Evolutionary conservation across 1,140 invertebrate species (phyloP).

Genomic region (Bactericera cockerelli): DNA sequence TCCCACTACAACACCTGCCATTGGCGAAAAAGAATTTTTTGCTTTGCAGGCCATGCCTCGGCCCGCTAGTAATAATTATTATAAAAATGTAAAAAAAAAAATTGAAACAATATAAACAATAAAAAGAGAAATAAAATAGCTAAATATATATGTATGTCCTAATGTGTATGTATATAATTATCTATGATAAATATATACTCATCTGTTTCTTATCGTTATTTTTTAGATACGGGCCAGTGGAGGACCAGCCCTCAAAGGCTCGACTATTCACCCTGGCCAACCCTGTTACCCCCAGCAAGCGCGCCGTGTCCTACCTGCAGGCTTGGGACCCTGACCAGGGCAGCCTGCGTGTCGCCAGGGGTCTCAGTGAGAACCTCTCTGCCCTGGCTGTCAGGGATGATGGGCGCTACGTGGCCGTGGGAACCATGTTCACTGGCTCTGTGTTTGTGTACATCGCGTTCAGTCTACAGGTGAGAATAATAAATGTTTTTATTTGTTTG

Average conservation of each 20-base stretch:
- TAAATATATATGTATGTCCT: too few relatives aligned
- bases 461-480: constrained; percentile 59
- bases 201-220: too few relatives aligned
- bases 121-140: too few relatives aligned
- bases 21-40: too few relatives aligned
- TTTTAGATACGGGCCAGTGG: constrained; percentile 51
- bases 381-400: constrained; percentile 77
- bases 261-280: constrained; percentile 71
- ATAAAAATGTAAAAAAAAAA: too few relatives aligned
- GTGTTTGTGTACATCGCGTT: constrained; percentile 82
- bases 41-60: too few relatives aligned
- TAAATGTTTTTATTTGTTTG: neutral
- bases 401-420: constrained; percentile 78
- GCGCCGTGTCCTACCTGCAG: constrained; percentile 37
- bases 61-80: too few relatives aligned
- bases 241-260: constrained; percentile 43
- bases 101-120: too few relatives aligned
- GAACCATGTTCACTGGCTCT: constrained; percentile 81
- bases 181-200: too few relatives aligned
- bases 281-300: constrained; percentile 46
- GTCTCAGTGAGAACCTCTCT: constrained; percentile 57
- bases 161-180: too few relatives aligned
- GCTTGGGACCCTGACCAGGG: constrained; percentile 47
- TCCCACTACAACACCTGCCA: too few relatives aligned
- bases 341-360: constrained; percentile 34